Conservation (phyloP, 2,797 vertebrate genomes). For the Eremophila alpestris region DNA sequence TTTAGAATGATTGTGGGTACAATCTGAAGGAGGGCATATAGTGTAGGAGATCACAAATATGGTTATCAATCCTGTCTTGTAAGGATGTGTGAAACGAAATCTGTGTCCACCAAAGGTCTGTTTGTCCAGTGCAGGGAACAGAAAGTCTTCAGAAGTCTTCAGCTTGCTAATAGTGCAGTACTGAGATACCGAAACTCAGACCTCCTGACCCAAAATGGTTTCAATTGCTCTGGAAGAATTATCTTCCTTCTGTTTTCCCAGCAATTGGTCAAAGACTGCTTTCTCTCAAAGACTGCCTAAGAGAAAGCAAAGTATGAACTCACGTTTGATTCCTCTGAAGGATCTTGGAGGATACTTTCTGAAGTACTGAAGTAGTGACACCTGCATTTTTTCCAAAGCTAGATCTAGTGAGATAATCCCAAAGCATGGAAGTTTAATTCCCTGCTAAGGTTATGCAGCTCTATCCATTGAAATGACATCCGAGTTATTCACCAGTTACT, state of each 20-base stretch:
- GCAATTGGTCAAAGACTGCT: neutral
- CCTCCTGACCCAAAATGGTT: neutral
- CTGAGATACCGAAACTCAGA: neutral
- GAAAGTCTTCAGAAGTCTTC: neutral
- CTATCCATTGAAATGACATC: neutral
- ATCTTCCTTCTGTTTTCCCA: neutral
- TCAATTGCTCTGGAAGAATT: neutral
- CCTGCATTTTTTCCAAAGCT: neutral
- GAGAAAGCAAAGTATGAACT: neutral
- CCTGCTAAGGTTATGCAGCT: neutral
- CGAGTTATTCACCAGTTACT: neutral
- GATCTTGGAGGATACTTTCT: neutral
- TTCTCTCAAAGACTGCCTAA: neutral
- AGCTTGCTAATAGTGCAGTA: neutral
- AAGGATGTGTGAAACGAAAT: neutral
- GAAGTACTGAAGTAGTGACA: neutral
- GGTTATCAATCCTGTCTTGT: neutral
- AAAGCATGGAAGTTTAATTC: neutral
- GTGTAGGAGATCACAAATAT: neutral
- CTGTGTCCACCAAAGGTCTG: fast-evolving
- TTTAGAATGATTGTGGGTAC: neutral
- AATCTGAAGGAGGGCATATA: neutral
- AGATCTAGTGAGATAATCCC: neutral
- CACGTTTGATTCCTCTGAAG: neutral
- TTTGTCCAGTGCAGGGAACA: neutral